Evolutionary conservation across 2,888 invertebrate species (phyloP), one percentile per base, ranked within the genome.

Genomic region (Habrosyne pyritoides): DNA sequence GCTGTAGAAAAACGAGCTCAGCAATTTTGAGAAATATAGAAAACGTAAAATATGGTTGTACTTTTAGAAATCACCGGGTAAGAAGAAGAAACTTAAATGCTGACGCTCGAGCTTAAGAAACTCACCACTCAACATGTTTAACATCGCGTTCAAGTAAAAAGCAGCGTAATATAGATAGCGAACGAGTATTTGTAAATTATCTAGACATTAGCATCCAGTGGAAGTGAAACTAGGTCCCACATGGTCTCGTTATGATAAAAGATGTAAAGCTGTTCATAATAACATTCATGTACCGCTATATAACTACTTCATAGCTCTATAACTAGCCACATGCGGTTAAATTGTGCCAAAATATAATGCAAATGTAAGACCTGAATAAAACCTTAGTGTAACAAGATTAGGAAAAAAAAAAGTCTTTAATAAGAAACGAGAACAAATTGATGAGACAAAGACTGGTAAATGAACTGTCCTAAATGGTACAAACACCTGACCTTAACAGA

Each of bases 191-290:
- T 42, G 7, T 42, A 18, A 42, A 42, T 42, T 42, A 42, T 42
- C 42, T 42, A 42, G 42, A 18, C 42, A 42, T 42, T 42, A 42
- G 18, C 42, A 42, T 42, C 42, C 42, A 42, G 42, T 42, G 42
- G 42, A 42, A 42, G 42, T 42, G 42, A 42, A 42, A 42, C 42
- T 42, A 42, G 42, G 42, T 42, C 42, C 42, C 42, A 42, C 42
- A 18, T 42, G 42, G 42, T 18, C 42, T 42, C 2, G 42, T 42
- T 42, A 42, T 42, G 18, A 42, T 42, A 42, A 42, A 42, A 42
- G 2, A 42, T 42, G 42, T 18, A 7, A 36, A 42, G 18, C 42
- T 33, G n/a, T 6, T 18, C 14, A 2, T 18, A 42, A 42, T 42
- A 42, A 42, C 18, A n/a, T 42, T 42, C 8, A 42, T 42, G 18